Evolutionary conservation across 2,113 vertebrate genomes (phyloP).

Genomic region (Myanophis thanlyinensis): DNA sequence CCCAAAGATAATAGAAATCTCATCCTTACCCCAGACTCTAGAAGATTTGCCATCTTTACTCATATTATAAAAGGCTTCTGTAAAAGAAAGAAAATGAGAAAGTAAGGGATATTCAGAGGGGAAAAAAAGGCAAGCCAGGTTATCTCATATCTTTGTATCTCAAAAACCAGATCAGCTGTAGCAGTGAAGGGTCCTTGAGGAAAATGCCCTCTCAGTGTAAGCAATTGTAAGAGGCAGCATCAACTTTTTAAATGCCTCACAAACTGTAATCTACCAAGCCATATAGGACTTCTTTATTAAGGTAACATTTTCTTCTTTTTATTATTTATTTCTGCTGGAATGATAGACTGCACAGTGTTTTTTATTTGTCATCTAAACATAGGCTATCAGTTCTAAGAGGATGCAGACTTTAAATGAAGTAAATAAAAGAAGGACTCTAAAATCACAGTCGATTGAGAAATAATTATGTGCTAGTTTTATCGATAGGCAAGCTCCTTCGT

Average conservation of each 20-base stretch:
- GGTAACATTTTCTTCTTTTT: not conserved
- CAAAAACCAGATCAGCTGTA: not conserved
- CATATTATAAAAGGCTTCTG: slow-evolving; percentile 67
- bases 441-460: not conserved
- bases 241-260: not conserved
- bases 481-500: not conserved
- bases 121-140: not conserved
- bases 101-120: slow-evolving; percentile 1
- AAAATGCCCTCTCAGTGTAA: not conserved
- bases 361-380: not conserved
- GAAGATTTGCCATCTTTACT: slow-evolving; percentile 68
- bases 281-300: not conserved
- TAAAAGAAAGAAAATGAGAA: slow-evolving; percentile 24
- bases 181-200: not conserved
- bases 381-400: not conserved
- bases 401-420: not conserved
- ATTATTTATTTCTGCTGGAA: not conserved
- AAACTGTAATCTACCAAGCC: not conserved
- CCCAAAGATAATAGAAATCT: not conserved
- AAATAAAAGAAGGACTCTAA: not conserved
- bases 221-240: not conserved
- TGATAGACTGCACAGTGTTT: not conserved
- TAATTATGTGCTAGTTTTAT: not conserved
- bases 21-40: slow-evolving; percentile 63
- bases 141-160: not conserved